Base-by-base conservation (phyloP, 2,797 vertebrate genomes). In the Sebastes kiyomatsui region DNA sequence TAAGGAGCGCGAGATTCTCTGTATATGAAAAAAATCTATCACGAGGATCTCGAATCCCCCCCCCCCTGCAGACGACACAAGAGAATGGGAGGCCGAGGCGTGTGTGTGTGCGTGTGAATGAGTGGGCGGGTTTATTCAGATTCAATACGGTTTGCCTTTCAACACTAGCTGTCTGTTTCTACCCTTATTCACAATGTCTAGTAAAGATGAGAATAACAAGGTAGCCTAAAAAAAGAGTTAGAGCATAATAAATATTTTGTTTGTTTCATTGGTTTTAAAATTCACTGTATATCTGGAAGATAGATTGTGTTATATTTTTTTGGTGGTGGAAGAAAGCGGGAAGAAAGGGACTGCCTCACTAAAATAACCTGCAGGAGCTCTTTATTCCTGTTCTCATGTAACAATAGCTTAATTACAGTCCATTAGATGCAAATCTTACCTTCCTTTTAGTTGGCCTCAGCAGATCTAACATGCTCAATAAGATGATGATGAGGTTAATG, bases 91-190 rank as follows among this genome's bases (percentile, higher is more conserved):
- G 90, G 92, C 80, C 18, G 27, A 68, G 52, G 38, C n/a, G 74
- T 27, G 72, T 32, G 90, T 65, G 79, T 64, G 81, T 30, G 70
- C 18, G 77, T 38, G 72, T 38, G 91, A 56, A 67, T 52, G 84
- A 72, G 77, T 61, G 82, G 7, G 79, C 49, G 62, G 84, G 88
- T 89, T 80, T 95, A 91, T 95, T 95, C 95, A 93, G 91, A 95
- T 96, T 96, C 95, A 96, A 95, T 95, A 96, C 94, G 90, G 96
- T 98, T 98, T 98, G 97, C 97, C 97, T 99, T 96, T 98, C 98
- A 98, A 98, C 97, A 97, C 96, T 96, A 97, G 97, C 94, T 97
- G 96, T 97, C 97, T 97, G 94, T 97, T 97, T 97, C 88, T 94
- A 96, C 97, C 96, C 95, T 97, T 93, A 96, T 97, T 97, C 97